These are phyloP conservation scores for Drosophila paramelanica DNA, from an alignment of 2,888 invertebrate species.

Conservation along the genomic window DNA sequence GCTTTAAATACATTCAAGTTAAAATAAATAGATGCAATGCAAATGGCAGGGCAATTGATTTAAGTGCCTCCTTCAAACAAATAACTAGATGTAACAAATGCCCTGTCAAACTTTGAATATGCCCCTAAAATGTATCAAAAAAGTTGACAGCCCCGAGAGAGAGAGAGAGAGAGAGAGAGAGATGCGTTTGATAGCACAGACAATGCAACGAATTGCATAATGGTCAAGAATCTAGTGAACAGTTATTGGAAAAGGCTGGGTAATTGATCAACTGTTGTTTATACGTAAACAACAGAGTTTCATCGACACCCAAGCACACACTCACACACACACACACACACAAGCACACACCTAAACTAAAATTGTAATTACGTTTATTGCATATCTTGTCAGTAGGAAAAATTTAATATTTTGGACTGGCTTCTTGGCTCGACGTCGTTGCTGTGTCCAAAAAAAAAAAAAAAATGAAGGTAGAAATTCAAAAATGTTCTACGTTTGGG, in stretches of 20 bases:
- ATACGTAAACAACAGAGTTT: slow-evolving; percentile 12
- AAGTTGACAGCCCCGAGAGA: slow-evolving; percentile 24
- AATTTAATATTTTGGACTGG: slow-evolving; percentile 40
- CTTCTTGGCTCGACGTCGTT: slow-evolving; percentile 27
- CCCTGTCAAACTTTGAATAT: slow-evolving; percentile 12
- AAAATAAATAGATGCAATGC: background rate
- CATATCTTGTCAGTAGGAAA: slow-evolving; percentile 39
- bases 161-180: too few species aligned
- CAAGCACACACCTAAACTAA: slow-evolving; percentile 20
- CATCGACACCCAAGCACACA: slow-evolving; percentile 5
- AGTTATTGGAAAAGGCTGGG: background rate
- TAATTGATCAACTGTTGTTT: slow-evolving; percentile 50
- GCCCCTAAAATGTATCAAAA: slow-evolving; percentile 14
- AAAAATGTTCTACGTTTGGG: slow-evolving; percentile 24
- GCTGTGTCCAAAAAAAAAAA: slow-evolving; percentile 14
- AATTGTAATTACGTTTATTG: slow-evolving; percentile 74
- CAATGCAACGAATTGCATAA: background rate
- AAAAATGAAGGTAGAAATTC: slow-evolving; percentile 26
- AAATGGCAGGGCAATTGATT: slow-evolving; percentile 25
- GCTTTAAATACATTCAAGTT: slow-evolving; percentile 2
- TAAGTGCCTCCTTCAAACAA: slow-evolving; percentile 19
- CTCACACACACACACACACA: slow-evolving; percentile 17
- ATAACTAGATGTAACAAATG: background rate
- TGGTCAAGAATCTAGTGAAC: background rate
- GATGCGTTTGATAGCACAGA: slow-evolving; percentile 1